Conservation (phyloP, 2,113 vertebrate genomes). For the Ctenodactylus gundi region DNA sequence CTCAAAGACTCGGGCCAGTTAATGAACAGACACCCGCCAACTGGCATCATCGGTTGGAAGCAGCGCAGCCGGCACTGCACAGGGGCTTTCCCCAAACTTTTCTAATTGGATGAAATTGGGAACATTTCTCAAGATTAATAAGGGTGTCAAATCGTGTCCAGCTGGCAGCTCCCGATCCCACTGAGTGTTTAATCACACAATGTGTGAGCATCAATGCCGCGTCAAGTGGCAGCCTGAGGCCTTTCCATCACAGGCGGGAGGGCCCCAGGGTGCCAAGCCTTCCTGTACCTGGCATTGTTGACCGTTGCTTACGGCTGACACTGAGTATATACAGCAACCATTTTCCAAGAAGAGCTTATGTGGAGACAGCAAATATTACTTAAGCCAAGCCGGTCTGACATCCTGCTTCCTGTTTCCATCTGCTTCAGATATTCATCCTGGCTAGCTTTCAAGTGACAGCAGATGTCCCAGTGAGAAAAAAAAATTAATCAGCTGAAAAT, state of each 20-base stretch:
- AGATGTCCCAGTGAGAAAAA: slow-evolving; percentile 66
- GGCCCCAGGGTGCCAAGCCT: not conserved
- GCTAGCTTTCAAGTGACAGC: slow-evolving; percentile 73
- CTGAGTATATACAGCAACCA: not conserved
- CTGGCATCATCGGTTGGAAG: slow-evolving; percentile 38
- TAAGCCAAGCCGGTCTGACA: slow-evolving; percentile 48
- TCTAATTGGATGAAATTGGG: slow-evolving; percentile 57
- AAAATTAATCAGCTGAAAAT: slow-evolving; percentile 67
- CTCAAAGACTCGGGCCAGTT: not conserved
- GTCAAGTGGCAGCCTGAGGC: not conserved
- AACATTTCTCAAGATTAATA: slow-evolving; percentile 74
- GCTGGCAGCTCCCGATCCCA: slow-evolving; percentile 48
- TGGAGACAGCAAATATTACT: slow-evolving; percentile 49
- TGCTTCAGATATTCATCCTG: slow-evolving; percentile 69
- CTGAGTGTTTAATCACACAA: slow-evolving; percentile 47
- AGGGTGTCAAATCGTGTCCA: slow-evolving; percentile 60
- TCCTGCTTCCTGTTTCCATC: slow-evolving; percentile 57
- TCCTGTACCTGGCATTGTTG: not conserved
- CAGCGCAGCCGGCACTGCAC: slow-evolving; percentile 21
- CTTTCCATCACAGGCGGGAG: not conserved
- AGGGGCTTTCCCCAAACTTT: slow-evolving; percentile 68
- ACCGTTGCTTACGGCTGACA: not conserved
- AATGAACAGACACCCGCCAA: slow-evolving; percentile 35
- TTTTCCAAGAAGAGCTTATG: not conserved
- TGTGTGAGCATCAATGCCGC: not conserved